Evolutionary conservation across 1,140 invertebrate species (phyloP), one percentile per base, ranked within the genome.

Genomic region (Drosophila subobscura): DNA sequence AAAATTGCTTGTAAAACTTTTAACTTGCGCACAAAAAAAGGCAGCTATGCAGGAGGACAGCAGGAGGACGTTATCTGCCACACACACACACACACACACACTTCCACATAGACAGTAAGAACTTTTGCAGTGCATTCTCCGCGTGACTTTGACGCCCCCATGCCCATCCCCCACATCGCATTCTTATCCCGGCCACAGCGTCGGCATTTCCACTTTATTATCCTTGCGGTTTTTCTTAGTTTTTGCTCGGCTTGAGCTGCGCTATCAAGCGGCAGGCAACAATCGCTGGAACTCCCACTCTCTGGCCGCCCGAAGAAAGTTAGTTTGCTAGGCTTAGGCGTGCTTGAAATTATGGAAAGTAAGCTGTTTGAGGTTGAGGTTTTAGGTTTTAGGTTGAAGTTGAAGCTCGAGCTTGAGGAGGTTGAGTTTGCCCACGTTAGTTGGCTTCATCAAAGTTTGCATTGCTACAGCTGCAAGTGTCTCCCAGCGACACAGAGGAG

Each of bases 1-100:
- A 86, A 85, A 85, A 86, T 81, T 86, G 80, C 81, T 85, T 86
- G 80, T 80, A 85, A 86, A 85, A 85, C 77, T 85, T 85, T 77
- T 63, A 77, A 80, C 66, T 86, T 85, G 56, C 10, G 64, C 72
- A 67, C 65, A 79, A 74, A 65, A 65, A 76, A 70, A 61, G 66
- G 50, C 41, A 65, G 50, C 55, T n/a, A n/a, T n/a, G 3, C 1
- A 8, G 33, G 10, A 37, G 33, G 3, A 20, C 16, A 12, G 33
- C 10, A 8, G 14, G 23, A 40, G 25, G 56, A 60, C 61, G 23
- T 49, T 65, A 65, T 65, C 61, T 65, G 58, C 5, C 58, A 37
- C 16, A 41, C 55, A 54, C 44, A 60, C 47, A 46, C 49, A 67
- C 46, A 67, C 40, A 67, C 40, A 52, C n/a, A n/a, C n/a, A n/a